Percentiles rank a stretch among this genome's conserved stretches.
Conservation (phyloP, 2,113 vertebrate genomes). For the Colossoma macropomum region DNA sequence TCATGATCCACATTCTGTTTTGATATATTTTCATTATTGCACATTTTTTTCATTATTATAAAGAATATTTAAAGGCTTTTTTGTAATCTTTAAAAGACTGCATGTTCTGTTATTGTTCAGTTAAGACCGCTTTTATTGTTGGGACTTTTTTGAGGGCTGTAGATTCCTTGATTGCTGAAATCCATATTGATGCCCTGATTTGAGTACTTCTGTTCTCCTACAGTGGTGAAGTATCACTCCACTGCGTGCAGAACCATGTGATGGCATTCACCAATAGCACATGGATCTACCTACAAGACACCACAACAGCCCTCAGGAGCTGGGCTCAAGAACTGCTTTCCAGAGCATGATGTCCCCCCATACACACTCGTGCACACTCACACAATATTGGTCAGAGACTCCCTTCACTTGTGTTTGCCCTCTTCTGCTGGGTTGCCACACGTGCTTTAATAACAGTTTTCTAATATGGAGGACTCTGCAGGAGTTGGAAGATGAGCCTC, state of each 20-base stretch:
- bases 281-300: conserved; percentile 87
- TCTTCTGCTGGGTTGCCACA: background rate
- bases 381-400: conserved; percentile 13
- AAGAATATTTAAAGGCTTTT: no score
- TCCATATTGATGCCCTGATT: no score
- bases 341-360: conserved; percentile 68
- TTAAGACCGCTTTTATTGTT: no score
- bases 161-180: no score
- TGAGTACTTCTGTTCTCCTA: background rate
- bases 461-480: background rate
- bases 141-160: no score
- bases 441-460: background rate
- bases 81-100: no score
- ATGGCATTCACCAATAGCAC: conserved; percentile 80
- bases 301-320: conserved; percentile 80
- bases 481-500: background rate
- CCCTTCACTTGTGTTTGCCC: conserved; percentile 35
- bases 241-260: conserved; percentile 84
- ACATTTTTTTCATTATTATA: no score
- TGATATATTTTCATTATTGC: no score
- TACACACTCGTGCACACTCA: background rate
- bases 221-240: conserved; percentile 85
- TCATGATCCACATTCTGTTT: no score
- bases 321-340: conserved; percentile 87
- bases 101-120: no score